A percentile compares a stretch with the other conserved stretches of the same genome.
Evolutionary conservation across 2,797 vertebrate genomes (phyloP).

Genomic region (Rhabdophis nuchalis): DNA sequence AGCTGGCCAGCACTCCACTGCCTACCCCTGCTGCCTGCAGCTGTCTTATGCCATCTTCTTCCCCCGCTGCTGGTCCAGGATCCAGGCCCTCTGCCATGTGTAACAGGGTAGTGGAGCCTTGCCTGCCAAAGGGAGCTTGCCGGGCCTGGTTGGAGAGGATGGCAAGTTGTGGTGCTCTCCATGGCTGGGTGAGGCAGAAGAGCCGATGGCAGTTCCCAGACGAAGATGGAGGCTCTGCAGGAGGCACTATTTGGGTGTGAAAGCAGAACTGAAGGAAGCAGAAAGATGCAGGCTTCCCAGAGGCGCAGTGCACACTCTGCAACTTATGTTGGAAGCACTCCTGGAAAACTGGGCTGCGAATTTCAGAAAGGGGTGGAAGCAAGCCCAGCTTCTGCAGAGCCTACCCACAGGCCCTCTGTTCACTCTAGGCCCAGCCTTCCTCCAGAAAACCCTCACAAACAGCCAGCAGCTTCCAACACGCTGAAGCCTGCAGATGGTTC

Average conservation of each 20-base stretch:
- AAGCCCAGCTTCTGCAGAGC: background rate
- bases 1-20: background rate
- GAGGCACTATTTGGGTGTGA: background rate
- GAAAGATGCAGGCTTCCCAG: background rate
- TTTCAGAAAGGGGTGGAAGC: background rate
- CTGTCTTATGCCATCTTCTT: background rate
- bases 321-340: background rate
- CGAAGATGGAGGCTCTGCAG: background rate
- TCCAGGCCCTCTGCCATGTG: background rate
- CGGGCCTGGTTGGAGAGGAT: background rate
- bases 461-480: background rate
- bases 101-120: background rate
- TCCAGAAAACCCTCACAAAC: background rate
- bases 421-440: background rate
- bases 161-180: background rate
- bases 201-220: background rate
- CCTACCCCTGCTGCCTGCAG: background rate
- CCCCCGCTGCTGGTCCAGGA: background rate
- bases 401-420: background rate
- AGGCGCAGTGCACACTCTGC: background rate
- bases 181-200: background rate
- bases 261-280: background rate
- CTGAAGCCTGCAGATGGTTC: background rate
- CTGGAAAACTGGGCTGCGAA: background rate
- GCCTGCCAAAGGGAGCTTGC: background rate